Evolutionary conservation across 2,888 invertebrate species (phyloP).

Genomic region (Buathra laborator): DNA sequence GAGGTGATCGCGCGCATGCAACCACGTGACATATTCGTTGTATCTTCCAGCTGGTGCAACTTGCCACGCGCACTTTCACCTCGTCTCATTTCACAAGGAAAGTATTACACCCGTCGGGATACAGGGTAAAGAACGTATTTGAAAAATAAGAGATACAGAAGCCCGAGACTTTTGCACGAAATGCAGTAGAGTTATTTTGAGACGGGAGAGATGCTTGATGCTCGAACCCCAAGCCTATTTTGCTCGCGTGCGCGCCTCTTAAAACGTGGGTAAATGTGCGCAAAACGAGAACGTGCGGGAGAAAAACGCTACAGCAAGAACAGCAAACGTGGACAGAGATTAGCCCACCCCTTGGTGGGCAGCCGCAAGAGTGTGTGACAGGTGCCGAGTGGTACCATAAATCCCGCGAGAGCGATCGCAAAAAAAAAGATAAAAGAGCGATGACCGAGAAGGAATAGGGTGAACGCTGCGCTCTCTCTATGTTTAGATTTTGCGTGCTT

Average conservation of each 20-base stretch:
- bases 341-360: conserved; percentile 5
- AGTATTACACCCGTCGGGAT: not conserved
- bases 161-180: not conserved
- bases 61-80: conserved; percentile 3
- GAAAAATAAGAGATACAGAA: not conserved
- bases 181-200: not conserved
- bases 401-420: conserved; percentile 71
- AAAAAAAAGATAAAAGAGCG: conserved; percentile 51
- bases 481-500: conserved; percentile 73
- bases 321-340: not conserved
- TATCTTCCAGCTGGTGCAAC: not conserved
- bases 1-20: not conserved
- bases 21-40: not conserved
- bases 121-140: not conserved
- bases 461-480: conserved; percentile 60
- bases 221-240: not conserved
- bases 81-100: not conserved
- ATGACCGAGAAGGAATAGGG: conserved; percentile 11
- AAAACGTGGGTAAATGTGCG: conserved; percentile 21
- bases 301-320: not conserved
- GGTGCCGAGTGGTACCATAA: conserved; percentile 82
- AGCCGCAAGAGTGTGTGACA: conserved; percentile 76
- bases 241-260: not conserved
- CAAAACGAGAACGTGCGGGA: not conserved
- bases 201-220: not conserved